Evolutionary conservation across 2,113 vertebrate species (phyloP), one percentile per base, ranked within the genome.

Genomic region (Eptatretus burgeri): DNA sequence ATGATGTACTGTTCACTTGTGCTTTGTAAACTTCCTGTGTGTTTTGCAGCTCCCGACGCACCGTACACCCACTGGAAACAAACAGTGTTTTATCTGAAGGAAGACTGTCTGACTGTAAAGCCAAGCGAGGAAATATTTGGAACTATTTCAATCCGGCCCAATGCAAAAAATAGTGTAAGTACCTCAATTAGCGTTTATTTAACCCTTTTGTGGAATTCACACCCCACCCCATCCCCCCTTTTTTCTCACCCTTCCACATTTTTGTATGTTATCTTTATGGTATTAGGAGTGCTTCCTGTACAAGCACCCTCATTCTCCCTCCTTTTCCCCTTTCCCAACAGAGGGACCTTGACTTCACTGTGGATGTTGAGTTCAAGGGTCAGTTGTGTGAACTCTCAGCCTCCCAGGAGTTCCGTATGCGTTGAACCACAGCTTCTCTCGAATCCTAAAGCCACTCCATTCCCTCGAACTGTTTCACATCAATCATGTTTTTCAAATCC

Each of bases 21-120:
- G 56, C 56, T 10, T 60, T 60, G 56, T 60, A 20, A 60, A n/a
- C n/a, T 60, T n/a, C 56, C 56, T 20, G 56, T 60, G 14, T 56
- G 56, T 20, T 20, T 50, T 13, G 9, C 68, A 88, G 85, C 83
- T 65, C 85, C 85, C 0, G 85, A 91, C 73, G 87, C 85, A 68
- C 82, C 85, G 0, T 91, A 91, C 71, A 91, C 85, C 10, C 85
- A 91, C 74, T 91, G 85, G 85, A 91, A 88, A 73, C 85, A 91
- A 71, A 91, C 84, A 0, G 85, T 91, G 41, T 91, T 91, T 71
- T 91, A 91, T 70, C 74, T 91, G 76, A 60, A 60, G 56, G 84
- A 91, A 12, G 85, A 91, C 52, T 91, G 88, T 70, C 74, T 91
- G 69, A 91, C 85, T 0, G 85, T 91, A n/a, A 91, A 91, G 73